A percentile compares a stretch with the other conserved stretches of the same genome.
Conservation (phyloP, 2,797 vertebrate genomes). For the Muscicapa comitata region DNA sequence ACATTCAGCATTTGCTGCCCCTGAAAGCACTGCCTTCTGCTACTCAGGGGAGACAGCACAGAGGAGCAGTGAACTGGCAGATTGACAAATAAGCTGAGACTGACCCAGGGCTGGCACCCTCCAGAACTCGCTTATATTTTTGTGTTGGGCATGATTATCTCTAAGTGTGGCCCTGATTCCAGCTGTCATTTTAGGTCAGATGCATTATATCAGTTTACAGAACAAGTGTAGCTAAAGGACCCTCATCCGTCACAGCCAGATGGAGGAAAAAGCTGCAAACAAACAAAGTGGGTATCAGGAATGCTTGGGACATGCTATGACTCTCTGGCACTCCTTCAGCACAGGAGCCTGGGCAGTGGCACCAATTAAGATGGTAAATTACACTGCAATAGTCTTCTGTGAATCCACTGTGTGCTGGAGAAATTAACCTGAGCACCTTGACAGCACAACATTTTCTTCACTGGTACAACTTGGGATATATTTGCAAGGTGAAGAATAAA, state of each 20-base stretch:
- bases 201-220: constrained; percentile 53
- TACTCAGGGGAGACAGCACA: neutral
- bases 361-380: neutral
- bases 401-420: neutral
- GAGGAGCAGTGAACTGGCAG: constrained; percentile 46
- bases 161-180: constrained; percentile 54
- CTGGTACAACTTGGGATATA: neutral
- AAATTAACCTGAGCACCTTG: neutral
- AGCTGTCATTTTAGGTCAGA: constrained; percentile 68
- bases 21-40: constrained; percentile 53
- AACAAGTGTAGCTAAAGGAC: constrained; percentile 54
- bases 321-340: neutral
- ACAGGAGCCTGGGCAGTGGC: neutral
- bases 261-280: neutral
- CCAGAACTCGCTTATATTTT: constrained; percentile 55
- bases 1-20: neutral
- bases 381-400: neutral
- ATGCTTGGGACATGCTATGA: neutral
- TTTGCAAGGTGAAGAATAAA: neutral
- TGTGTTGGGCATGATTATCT: constrained; percentile 55
- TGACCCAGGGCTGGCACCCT: constrained; percentile 54
- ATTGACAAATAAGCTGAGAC: constrained; percentile 65
- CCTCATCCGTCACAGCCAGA: constrained; percentile 46
- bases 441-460: neutral
- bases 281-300: neutral